Conservation (phyloP, 1,140 invertebrate species). For the Pseudomyrmex sp. region DNA sequence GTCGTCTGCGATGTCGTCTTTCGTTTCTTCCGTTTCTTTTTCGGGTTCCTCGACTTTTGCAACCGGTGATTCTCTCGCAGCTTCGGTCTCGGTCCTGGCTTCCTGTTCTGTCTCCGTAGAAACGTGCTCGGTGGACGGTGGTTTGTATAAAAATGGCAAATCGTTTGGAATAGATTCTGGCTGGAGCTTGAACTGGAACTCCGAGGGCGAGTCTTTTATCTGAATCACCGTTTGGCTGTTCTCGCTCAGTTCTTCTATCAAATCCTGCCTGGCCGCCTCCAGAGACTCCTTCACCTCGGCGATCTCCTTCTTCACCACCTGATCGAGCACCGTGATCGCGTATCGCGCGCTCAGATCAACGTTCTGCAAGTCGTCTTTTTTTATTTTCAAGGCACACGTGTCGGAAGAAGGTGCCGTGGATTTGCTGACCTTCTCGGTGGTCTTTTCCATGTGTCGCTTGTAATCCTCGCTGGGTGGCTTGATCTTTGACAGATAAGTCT, state of each 20-base stretch:
- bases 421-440: slow-evolving; percentile 63
- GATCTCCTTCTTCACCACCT: slow-evolving; percentile 87
- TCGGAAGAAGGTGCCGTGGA: slow-evolving; percentile 80
- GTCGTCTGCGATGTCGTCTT: not conserved
- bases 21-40: slow-evolving; percentile 36
- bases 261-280: slow-evolving; percentile 88
- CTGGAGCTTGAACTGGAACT: slow-evolving; percentile 89
- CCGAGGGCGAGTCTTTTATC: slow-evolving; percentile 89
- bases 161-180: slow-evolving; percentile 83
- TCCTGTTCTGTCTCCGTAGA: slow-evolving; percentile 70
- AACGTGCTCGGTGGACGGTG: slow-evolving; percentile 76
- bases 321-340: slow-evolving; percentile 83
- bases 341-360: slow-evolving; percentile 83
- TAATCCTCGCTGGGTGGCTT: slow-evolving; percentile 68
- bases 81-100: slow-evolving; percentile 71
- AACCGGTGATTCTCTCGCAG: slow-evolving; percentile 66
- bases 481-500: slow-evolving; percentile 63
- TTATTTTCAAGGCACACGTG: slow-evolving; percentile 88
- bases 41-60: slow-evolving; percentile 66
- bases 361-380: slow-evolving; percentile 88
- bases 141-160: slow-evolving; percentile 82
- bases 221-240: slow-evolving; percentile 83
- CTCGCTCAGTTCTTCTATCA: slow-evolving; percentile 87
- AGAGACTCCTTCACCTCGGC: slow-evolving; percentile 89
- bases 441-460: slow-evolving; percentile 71